phyloP scores from a whole-genome alignment of 2,113 vertebrate genomes.

The Scolopax mira region DNA sequence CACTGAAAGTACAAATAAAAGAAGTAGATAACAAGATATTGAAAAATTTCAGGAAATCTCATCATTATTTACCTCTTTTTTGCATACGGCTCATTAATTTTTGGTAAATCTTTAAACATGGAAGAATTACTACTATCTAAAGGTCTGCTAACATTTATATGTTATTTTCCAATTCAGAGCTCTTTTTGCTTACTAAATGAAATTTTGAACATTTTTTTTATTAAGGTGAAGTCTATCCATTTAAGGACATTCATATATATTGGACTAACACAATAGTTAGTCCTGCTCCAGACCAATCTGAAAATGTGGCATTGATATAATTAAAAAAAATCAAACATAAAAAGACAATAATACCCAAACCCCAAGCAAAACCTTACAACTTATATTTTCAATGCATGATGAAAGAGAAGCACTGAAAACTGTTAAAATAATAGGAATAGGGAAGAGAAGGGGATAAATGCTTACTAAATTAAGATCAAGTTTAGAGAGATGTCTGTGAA shows the following conservation, averaged over 20 bases:
- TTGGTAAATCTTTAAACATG: neutral
- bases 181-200: neutral
- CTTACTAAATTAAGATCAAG: neutral
- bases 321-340: neutral
- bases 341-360: rapidly evolving
- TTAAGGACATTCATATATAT: neutral
- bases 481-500: neutral
- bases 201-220: neutral
- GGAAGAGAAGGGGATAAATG: neutral
- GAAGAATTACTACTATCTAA: neutral
- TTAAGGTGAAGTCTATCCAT: neutral
- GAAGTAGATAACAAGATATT: neutral
- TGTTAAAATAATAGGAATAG: neutral
- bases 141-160: neutral
- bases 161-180: neutral
- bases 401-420: neutral
- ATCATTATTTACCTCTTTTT: neutral
- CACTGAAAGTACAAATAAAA: neutral
- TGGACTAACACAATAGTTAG: neutral
- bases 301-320: neutral
- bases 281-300: neutral
- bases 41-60: neutral
- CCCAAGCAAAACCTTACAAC: neutral
- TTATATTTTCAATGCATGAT: neutral
- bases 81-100: neutral